Evolutionary conservation across 2,113 vertebrate genomes (phyloP).

Genomic region (Oophaga pumilio): DNA sequence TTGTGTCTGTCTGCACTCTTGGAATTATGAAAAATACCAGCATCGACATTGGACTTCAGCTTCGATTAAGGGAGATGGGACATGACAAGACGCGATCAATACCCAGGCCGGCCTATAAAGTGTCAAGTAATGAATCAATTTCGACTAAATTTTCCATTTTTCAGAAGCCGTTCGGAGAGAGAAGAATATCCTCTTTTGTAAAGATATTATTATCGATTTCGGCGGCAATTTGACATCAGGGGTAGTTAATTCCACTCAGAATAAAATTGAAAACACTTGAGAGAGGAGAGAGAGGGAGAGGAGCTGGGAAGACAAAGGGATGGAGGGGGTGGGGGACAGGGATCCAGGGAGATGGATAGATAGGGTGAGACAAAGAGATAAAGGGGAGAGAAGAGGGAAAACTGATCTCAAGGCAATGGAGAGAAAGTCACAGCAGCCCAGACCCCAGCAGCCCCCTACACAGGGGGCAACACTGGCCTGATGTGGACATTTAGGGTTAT

Average conservation of each 20-base stretch:
- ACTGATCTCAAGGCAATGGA: background rate
- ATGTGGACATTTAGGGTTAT: no score
- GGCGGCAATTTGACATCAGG: constrained; percentile 99
- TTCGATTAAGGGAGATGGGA: constrained; percentile 99
- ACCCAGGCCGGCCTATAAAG: constrained; percentile 98
- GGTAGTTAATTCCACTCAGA: constrained; percentile 99
- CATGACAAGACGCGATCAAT: constrained; percentile 99
- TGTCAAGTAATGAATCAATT: constrained; percentile 99
- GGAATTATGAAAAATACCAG: constrained; percentile 99
- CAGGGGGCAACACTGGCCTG: no score
- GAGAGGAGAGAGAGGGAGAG: constrained; percentile 68
- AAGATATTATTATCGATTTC: constrained; percentile 99
- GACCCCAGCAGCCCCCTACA: background rate
- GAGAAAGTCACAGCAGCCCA: background rate
- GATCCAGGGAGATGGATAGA: constrained; percentile 69
- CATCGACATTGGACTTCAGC: constrained; percentile 97
- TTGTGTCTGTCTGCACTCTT: constrained; percentile 80
- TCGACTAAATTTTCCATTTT: constrained; percentile 99
- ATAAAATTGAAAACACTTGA: constrained; percentile 99
- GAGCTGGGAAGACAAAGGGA: constrained; percentile 60
- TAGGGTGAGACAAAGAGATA: constrained; percentile 63
- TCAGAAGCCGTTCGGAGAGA: constrained; percentile 98
- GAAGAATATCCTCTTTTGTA: constrained; percentile 99
- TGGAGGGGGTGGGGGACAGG: constrained; percentile 74
- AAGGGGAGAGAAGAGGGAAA: background rate